A percentile compares a stretch with the other conserved stretches of the same genome.
These are phyloP conservation scores for Podarcis siculus DNA, from an alignment of 2,797 vertebrate species.

Conservation along the genomic window DNA sequence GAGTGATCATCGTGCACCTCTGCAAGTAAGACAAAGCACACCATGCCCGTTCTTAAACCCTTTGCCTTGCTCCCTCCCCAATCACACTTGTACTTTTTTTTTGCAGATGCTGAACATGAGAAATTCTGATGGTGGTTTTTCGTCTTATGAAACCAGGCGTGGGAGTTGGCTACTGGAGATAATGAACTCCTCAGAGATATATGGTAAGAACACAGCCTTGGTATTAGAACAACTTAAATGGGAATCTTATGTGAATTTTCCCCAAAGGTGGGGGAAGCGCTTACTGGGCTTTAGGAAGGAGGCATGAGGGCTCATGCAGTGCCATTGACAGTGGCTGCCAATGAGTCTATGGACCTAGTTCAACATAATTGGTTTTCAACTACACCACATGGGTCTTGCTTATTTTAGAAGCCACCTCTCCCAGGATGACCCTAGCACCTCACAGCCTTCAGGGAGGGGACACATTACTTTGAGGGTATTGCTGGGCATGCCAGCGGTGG, in stretches of 20 bases:
- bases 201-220: slow-evolving; percentile 80
- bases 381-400: too few species aligned
- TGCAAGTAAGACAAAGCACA: neutral
- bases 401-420: too few species aligned
- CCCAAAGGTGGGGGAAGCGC: too few species aligned
- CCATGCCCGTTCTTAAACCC: neutral
- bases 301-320: too few species aligned
- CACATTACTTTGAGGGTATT: too few species aligned
- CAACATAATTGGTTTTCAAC: too few species aligned
- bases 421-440: too few species aligned
- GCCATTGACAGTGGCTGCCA: too few species aligned
- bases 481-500: too few species aligned
- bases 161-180: slow-evolving; percentile 90
- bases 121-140: slow-evolving; percentile 90
- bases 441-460: too few species aligned
- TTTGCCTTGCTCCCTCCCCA: neutral
- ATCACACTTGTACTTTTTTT: neutral
- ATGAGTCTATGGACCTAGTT: too few species aligned
- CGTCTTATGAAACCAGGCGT: slow-evolving; percentile 93
- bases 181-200: slow-evolving; percentile 92
- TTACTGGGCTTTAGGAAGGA: too few species aligned
- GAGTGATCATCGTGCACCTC: neutral
- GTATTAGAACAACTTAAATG: neutral
- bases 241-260: neutral
- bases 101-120: slow-evolving; percentile 89